phyloP scores from a whole-genome alignment of 2,888 invertebrate species.

The Cyaniris semiargus region DNA sequence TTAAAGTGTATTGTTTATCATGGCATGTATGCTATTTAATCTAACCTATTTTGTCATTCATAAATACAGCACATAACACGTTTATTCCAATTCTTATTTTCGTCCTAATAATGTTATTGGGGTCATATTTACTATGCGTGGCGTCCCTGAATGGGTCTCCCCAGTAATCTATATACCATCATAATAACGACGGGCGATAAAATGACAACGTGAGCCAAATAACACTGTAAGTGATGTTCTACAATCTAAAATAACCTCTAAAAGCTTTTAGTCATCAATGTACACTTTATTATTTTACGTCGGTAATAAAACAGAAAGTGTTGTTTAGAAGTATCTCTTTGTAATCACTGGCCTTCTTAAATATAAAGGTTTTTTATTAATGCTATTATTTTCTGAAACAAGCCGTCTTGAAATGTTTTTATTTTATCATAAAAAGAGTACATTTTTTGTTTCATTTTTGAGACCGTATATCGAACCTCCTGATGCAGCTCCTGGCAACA shows the following conservation, averaged over 20 bases:
- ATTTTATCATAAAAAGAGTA: too few species aligned
- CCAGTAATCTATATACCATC: slow-evolving; percentile 24
- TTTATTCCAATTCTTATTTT: slow-evolving; percentile 15
- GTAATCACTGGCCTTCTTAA: background rate
- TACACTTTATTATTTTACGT: background rate
- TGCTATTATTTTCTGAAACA: background rate
- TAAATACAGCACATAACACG: slow-evolving; percentile 9
- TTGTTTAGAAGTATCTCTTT: background rate
- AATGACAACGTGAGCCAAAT: slow-evolving; percentile 29
- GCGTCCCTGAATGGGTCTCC: background rate
- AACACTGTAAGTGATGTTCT: slow-evolving; percentile 22
- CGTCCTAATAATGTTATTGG: background rate
- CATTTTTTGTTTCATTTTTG: too few species aligned
- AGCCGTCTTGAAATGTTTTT: background rate
- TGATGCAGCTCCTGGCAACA: background rate
- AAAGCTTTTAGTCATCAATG: slow-evolving; percentile 28
- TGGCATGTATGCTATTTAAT: background rate
- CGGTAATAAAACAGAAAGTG: slow-evolving; percentile 23
- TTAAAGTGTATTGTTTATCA: background rate
- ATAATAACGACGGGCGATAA: slow-evolving; percentile 27
- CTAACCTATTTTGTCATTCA: background rate
- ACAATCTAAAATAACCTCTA: slow-evolving; percentile 20
- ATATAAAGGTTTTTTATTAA: background rate
- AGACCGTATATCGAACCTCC: background rate
- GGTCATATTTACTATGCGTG: slow-evolving; percentile 26